These are phyloP conservation scores for Magallana angulata DNA, from an alignment of 1,140 invertebrate species.

Conservation along the genomic window DNA sequence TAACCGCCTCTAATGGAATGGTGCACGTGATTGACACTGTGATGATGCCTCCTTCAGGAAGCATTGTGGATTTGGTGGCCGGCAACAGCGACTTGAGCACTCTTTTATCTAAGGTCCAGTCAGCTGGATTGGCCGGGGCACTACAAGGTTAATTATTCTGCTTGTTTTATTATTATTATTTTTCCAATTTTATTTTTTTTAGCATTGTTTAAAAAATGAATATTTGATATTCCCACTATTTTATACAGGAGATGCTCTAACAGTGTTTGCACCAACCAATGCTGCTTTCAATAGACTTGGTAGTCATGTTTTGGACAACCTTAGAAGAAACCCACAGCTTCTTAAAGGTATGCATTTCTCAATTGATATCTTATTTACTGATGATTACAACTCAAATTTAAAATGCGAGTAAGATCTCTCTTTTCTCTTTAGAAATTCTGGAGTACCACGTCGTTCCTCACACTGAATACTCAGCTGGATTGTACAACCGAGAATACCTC, in stretches of 20 bases:
- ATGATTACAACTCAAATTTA: background rate
- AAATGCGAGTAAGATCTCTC: no score
- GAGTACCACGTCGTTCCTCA: constrained; percentile 59
- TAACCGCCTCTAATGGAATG: constrained; percentile 54
- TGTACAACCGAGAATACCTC: constrained; percentile 55
- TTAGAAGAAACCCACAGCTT: background rate
- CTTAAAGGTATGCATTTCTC: background rate
- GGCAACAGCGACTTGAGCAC: constrained; percentile 57
- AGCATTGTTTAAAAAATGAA: no score
- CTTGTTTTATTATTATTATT: background rate
- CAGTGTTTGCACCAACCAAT: constrained; percentile 91
- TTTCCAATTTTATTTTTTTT: no score
- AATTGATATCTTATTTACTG: background rate
- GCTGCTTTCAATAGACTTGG: constrained; percentile 85
- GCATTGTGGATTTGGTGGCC: constrained; percentile 61
- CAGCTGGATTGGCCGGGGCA: constrained; percentile 55
- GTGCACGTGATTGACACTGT: constrained; percentile 61
- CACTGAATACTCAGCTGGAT: constrained; percentile 56
- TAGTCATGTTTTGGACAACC: constrained; percentile 37
- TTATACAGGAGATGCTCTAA: constrained; percentile 74
- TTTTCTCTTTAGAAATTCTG: constrained; percentile 44
- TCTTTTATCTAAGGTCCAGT: constrained; percentile 52
- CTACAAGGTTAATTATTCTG: constrained; percentile 50
- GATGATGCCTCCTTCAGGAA: constrained; percentile 61
- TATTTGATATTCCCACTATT: no score